Evolutionary conservation across 2,888 invertebrate genomes (phyloP).

Genomic region (Drosophila pegasa): DNA sequence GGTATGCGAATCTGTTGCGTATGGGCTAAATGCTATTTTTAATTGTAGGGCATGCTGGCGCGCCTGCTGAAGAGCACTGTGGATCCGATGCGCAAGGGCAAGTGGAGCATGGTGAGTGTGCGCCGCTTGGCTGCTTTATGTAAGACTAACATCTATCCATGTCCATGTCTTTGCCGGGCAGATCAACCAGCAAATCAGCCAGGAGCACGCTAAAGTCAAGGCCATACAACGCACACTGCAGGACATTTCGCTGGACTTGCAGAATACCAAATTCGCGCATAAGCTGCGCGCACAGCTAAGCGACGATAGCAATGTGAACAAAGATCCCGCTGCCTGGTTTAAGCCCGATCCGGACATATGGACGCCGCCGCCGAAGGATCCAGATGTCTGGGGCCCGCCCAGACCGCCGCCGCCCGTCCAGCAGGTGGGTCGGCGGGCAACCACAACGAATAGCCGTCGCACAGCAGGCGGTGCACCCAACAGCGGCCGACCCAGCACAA

Average conservation of each 20-base stretch:
- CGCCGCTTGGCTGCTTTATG: neutral
- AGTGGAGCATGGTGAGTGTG: constrained; percentile 92
- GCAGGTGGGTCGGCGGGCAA: constrained; percentile 75
- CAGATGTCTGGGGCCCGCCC: constrained; percentile 95
- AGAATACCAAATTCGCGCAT: constrained; percentile 85
- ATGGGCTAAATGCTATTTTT: neutral
- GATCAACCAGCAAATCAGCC: constrained; percentile 94
- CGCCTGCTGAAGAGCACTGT: constrained; percentile 91
- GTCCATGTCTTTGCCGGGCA: constrained; percentile 79
- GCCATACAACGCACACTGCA: constrained; percentile 86
- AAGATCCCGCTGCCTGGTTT: constrained; percentile 86
- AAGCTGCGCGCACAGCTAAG: constrained; percentile 83
- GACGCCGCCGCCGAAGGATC: constrained; percentile 89
- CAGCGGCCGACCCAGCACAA: constrained; percentile 74
- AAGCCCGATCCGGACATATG: constrained; percentile 92
- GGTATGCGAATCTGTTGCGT: neutral
- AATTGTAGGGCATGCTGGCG: constrained; percentile 92
- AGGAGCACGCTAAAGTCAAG: constrained; percentile 96
- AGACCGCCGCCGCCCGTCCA: constrained; percentile 87
- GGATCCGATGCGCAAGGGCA: constrained; percentile 92
- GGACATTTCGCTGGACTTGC: constrained; percentile 84
- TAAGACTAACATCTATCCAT: neutral
- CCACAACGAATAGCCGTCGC: constrained; percentile 70
- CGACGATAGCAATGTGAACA: constrained; percentile 77
- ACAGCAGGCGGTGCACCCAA: constrained; percentile 19